Base-by-base conservation (phyloP, 2,888 invertebrate species). In the Fragum fragum region DNA sequence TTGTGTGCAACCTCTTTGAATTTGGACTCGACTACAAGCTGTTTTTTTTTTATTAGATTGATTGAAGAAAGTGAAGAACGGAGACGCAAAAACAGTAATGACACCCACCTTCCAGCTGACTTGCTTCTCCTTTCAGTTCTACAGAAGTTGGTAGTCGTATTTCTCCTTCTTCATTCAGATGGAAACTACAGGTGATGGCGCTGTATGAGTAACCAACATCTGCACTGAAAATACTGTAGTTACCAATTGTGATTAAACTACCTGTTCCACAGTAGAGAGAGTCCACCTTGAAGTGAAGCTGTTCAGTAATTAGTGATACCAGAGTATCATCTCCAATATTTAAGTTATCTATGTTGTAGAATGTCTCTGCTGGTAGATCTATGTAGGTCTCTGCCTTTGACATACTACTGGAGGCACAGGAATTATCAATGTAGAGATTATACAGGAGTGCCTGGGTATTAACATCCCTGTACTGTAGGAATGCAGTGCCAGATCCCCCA, bases 401-500 rank as follows among this genome's bases (percentile, higher is more conserved):
- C 14, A 53, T 71, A n/a, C 85, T 81, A 23, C 57, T 23, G n/a
- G 71, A 29, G 9, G 75, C 76, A 57, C 79, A 79, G 7, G 81
- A 59, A 74, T 90, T 89, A 68, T 88, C 86, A 5, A 82, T 47
- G 36, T 73, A 73, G 3, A 87, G 71, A 39, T 86, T 72, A 2
- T 77, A 14, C 6, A 79, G 53, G 36, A 29, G 63, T 42, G 79
- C 74, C 29, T 74, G 72, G 2, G 55, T 61, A 7, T 71, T 73
- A 16, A 68, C 55, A 23, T 73, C 53, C 28, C 63, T 72, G 72
- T 75, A 83, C 26, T 66, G 53, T 3, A 87, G 72, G 66, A 73
- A 86, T 9, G 89, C 85, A 26, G 90, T 90, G 3, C 91, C 91
- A 6, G 91, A 83, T 0, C 90, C 90, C 29, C 90, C 91, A 7